Conservation (phyloP, 2,888 invertebrate species). For the Neoaliturus tenellus region DNA sequence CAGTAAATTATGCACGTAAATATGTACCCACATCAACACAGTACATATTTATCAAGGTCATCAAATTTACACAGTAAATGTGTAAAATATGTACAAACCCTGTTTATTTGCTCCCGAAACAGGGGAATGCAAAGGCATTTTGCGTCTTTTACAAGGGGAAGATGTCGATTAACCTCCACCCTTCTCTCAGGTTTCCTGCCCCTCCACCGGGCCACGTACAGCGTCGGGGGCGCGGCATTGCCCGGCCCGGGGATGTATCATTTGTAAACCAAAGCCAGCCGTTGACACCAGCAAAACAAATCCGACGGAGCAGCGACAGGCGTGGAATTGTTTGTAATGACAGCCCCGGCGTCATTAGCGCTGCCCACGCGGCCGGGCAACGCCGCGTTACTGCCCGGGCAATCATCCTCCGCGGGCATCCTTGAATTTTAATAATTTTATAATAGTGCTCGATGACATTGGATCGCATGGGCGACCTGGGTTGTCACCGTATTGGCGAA, state of each 20-base stretch:
- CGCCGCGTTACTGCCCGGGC: background rate
- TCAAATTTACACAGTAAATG: too few relatives aligned
- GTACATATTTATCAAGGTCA: too few relatives aligned
- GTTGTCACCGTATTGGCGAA: too few relatives aligned
- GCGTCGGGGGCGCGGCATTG: background rate
- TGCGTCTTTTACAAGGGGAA: too few relatives aligned
- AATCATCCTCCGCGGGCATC: slow-evolving; percentile 15
- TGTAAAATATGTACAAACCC: too few relatives aligned
- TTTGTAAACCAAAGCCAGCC: slow-evolving; percentile 29
- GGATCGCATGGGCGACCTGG: too few relatives aligned
- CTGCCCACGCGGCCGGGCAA: slow-evolving; percentile 17
- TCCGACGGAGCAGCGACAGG: slow-evolving; percentile 9
- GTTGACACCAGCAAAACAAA: slow-evolving; percentile 40
- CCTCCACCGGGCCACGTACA: background rate
- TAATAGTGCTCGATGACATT: background rate
- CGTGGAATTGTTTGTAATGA: slow-evolving; percentile 51
- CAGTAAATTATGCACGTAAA: too few relatives aligned
- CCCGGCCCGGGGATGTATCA: background rate
- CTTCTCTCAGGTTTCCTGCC: background rate
- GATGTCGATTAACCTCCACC: too few relatives aligned
- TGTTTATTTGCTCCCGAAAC: too few relatives aligned
- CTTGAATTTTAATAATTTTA: slow-evolving; percentile 20
- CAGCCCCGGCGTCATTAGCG: slow-evolving; percentile 13
- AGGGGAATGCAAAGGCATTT: too few relatives aligned
- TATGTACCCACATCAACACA: too few relatives aligned